Percentiles rank a stretch among this genome's conserved stretches.
These are phyloP conservation scores for Anser cygnoides DNA, from an alignment of 2,113 vertebrate genomes.

Conservation along the genomic window DNA sequence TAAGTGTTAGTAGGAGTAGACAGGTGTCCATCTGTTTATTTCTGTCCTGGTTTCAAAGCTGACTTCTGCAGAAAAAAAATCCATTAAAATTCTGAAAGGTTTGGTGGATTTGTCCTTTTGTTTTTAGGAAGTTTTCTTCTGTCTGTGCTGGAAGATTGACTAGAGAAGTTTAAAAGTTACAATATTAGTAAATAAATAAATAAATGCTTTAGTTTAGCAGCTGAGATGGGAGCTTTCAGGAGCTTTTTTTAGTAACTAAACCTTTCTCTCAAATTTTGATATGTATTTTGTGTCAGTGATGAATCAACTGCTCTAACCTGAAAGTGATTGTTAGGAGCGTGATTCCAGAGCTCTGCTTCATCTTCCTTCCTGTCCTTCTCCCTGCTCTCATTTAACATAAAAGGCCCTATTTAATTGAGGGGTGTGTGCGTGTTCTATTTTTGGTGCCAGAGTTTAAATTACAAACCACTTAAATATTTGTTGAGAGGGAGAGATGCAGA, in stretches of 20 bases:
- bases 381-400: background rate
- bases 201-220: background rate
- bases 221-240: background rate
- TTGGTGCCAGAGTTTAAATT: background rate
- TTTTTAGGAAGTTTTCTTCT: background rate
- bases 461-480: background rate
- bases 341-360: background rate
- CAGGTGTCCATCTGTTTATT: background rate
- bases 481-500: background rate
- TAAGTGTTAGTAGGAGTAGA: background rate
- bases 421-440: background rate
- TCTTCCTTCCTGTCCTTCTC: background rate
- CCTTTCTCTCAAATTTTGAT: background rate
- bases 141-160: background rate
- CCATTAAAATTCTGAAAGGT: background rate
- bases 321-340: background rate
- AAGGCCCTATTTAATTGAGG: background rate
- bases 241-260: background rate
- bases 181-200: background rate
- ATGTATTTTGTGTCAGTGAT: background rate
- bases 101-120: background rate
- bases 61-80: background rate
- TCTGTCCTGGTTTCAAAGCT: background rate
- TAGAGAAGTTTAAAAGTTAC: background rate
- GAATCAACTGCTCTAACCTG: background rate